Evolutionary conservation across 2,797 vertebrate species (phyloP).

Genomic region (Argya squamiceps): DNA sequence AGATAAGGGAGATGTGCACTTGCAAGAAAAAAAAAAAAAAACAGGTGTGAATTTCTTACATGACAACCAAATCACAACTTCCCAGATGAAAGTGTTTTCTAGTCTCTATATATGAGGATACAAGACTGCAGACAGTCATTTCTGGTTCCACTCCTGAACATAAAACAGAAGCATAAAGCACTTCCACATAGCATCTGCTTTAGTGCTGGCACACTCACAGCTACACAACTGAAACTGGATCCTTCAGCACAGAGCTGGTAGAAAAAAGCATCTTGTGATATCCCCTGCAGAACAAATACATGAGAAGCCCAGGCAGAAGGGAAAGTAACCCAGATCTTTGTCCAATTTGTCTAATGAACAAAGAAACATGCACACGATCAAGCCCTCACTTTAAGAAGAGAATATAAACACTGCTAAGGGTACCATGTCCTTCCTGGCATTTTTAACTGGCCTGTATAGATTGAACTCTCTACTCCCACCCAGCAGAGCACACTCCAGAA

Average conservation of each 20-base stretch:
- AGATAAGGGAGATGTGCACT: not conserved
- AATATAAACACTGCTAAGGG: not conserved
- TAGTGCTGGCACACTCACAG: not conserved
- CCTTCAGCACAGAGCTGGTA: not conserved
- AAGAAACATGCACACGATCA: not conserved
- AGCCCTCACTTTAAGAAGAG: not conserved
- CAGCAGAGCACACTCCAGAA: not conserved
- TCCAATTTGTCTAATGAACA: not conserved
- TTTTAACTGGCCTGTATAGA: not conserved
- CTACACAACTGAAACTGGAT: not conserved
- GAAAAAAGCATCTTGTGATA: not conserved
- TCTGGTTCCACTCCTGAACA: not conserved
- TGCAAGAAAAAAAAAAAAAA: not conserved
- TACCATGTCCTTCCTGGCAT: not conserved
- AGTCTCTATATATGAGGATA: not conserved
- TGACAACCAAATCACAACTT: not conserved
- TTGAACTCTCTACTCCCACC: not conserved
- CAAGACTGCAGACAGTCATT: not conserved
- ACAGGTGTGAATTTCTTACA: rapidly evolving
- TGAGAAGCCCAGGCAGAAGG: not conserved
- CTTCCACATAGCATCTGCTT: not conserved
- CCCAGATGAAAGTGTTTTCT: not conserved
- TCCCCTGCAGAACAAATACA: not conserved
- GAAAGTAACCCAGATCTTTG: not conserved
- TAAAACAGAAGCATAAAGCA: not conserved